Percentiles rank a stretch among this genome's conserved stretches.
Evolutionary conservation across 2,797 vertebrate species (phyloP).

Genomic region (Propithecus perrieri): DNA sequence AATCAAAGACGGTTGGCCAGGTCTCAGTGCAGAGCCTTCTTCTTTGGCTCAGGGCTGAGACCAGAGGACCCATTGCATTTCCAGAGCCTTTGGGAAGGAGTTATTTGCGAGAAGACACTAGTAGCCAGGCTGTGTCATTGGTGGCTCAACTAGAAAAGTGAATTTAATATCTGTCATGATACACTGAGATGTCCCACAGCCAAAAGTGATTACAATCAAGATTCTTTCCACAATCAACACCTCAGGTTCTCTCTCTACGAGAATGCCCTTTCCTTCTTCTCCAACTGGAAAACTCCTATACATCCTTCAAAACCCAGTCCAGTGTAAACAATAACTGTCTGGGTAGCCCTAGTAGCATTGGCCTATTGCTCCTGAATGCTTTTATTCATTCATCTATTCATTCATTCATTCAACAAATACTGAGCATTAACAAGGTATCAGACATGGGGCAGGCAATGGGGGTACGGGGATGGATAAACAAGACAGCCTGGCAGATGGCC

Average conservation of each 20-base stretch:
- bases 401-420: background rate
- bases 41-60: background rate
- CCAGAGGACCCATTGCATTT: too few species aligned
- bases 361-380: background rate
- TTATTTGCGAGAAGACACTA: background rate
- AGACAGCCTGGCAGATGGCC: background rate
- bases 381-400: background rate
- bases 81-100: background rate
- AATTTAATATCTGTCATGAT: background rate
- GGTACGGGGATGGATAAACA: background rate
- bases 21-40: background rate
- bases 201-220: background rate
- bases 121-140: background rate
- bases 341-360: background rate
- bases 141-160: background rate
- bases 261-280: background rate
- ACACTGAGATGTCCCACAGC: background rate
- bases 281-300: background rate
- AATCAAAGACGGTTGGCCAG: too few species aligned
- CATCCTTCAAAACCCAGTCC: background rate
- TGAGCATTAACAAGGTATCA: background rate
- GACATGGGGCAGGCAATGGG: fast-evolving
- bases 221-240: background rate
- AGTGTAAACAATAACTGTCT: background rate
- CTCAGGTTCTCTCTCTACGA: background rate